Evolutionary conservation across 2,113 vertebrate genomes (phyloP), one percentile per base, ranked within the genome.

Genomic region (Albula glossodonta): DNA sequence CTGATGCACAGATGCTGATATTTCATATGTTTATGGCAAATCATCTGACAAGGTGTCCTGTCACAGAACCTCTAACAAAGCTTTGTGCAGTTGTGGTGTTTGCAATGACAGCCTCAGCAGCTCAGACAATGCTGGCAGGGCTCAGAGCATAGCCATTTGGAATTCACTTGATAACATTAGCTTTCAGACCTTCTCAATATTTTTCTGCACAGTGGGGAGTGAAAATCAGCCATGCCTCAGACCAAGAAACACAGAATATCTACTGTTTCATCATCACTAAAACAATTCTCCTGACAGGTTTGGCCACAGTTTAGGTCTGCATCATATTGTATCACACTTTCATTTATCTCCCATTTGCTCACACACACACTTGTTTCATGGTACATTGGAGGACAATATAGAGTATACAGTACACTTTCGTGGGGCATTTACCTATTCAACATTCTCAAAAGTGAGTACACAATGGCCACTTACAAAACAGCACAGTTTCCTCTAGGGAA

Each of bases 251-350:
- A 92, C 5, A 52, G 10, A 1, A 57, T 6, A 13, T 91, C 88
- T 2, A 83, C 17, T 10, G 81, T 49, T 78, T 82, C 85, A 41
- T 48, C 31, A 1, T 17, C 3, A 5, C 90, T 89, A 5, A 0
- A 53, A 31, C 91, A 91, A 49, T 4, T 84, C 9, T 85, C 90
- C 3, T 41, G 8, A 78, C 91, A 91, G 2, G 1, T 5, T 48
- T 91, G 91, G 5, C 89, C 90, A 25, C 91, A 91, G 1, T 77
- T 52, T 11, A 91, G 88, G 56, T 5, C 60, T 52, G 80, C 51
- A 25, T n/a, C 3, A 66, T 90, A 91, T 12, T 7, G 31, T 51
- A 60, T 74, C 0, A 3, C 15, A 86, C 91, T 91, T 1, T 1
- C 13, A 25, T 78, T 15, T 8, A 22, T 6, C 10, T 51, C 31